Conservation (phyloP, 1,140 invertebrate genomes). For the Centruroides vittatus region DNA sequence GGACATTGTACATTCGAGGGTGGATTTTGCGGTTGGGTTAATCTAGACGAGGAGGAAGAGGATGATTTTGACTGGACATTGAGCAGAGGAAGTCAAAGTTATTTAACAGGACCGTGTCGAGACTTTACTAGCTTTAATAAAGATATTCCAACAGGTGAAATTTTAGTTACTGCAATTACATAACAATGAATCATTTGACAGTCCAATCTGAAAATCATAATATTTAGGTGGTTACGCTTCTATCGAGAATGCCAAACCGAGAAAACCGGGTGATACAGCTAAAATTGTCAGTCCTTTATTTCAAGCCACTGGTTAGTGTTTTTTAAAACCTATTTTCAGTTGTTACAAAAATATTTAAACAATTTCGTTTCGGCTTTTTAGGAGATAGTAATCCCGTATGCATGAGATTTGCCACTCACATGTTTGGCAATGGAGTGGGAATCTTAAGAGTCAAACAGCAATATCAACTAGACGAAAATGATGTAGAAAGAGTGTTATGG, state of each 20-base stretch:
- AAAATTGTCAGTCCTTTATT: constrained; percentile 42
- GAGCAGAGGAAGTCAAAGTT: constrained; percentile 45
- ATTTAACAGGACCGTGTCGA: constrained; percentile 45
- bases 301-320: constrained; percentile 18
- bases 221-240: constrained; percentile 43
- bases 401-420: constrained; percentile 55
- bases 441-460: constrained; percentile 35
- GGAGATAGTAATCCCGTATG: constrained; percentile 41
- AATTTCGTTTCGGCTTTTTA: constrained; percentile 8
- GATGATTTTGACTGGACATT: constrained; percentile 52
- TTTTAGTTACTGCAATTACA: neutral
- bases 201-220: too few species aligned
- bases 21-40: constrained; percentile 48
- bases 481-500: constrained; percentile 42
- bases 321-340: too few species aligned
- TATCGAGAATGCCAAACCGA: constrained; percentile 46
- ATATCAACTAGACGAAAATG: constrained; percentile 12
- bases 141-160: constrained; percentile 35
- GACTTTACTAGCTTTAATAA: constrained; percentile 42
- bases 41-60: constrained; percentile 28
- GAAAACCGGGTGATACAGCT: constrained; percentile 44
- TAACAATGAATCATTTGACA: neutral
- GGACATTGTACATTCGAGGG: constrained; percentile 52
- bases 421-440: constrained; percentile 56
- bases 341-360: too few species aligned